Evolutionary conservation across 1,140 invertebrate species (phyloP).

Genomic region (Papilio dardanus): DNA sequence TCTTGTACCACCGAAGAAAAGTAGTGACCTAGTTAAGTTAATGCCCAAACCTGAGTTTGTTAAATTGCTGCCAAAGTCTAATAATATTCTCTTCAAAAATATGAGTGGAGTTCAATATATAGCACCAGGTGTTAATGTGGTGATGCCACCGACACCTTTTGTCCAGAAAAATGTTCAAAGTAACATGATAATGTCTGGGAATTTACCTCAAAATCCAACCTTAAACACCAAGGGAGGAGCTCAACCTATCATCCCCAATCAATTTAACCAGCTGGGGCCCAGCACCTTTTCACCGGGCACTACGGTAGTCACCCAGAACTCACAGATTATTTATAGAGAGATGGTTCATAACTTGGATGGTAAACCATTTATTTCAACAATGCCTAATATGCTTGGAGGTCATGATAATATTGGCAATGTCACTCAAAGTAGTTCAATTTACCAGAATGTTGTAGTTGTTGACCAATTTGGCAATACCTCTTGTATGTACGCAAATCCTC

Average conservation of each 20-base stretch:
- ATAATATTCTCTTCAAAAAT: slow-evolving; percentile 73
- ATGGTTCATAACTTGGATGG: slow-evolving; percentile 75
- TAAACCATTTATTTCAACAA: slow-evolving; percentile 71
- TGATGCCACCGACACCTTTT: slow-evolving; percentile 71
- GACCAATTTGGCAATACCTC: slow-evolving; percentile 75
- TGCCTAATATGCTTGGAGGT: slow-evolving; percentile 60
- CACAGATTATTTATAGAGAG: slow-evolving; percentile 78
- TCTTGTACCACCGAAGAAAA: slow-evolving; percentile 48
- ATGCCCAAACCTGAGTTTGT: slow-evolving; percentile 67
- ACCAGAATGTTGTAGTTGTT: slow-evolving; percentile 79
- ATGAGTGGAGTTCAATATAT: slow-evolving; percentile 71
- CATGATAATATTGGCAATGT: slow-evolving; percentile 68
- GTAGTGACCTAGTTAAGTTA: slow-evolving; percentile 61
- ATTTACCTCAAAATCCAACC: slow-evolving; percentile 50
- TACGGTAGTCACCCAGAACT: slow-evolving; percentile 75
- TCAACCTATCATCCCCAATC: slow-evolving; percentile 50
- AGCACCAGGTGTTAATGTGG: slow-evolving; percentile 65
- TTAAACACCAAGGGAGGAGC: slow-evolving; percentile 58
- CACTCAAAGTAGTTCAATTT: slow-evolving; percentile 67
- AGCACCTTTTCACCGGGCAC: slow-evolving; percentile 64
- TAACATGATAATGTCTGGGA: slow-evolving; percentile 69
- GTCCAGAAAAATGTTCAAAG: slow-evolving; percentile 74
- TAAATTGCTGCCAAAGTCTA: slow-evolving; percentile 70
- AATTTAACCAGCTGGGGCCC: slow-evolving; percentile 61
- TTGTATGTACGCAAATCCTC: slow-evolving; percentile 71